A percentile compares a stretch with the other conserved stretches of the same genome.
Conservation (phyloP, 2,888 invertebrate genomes). For the Drosophila meridionalis region DNA sequence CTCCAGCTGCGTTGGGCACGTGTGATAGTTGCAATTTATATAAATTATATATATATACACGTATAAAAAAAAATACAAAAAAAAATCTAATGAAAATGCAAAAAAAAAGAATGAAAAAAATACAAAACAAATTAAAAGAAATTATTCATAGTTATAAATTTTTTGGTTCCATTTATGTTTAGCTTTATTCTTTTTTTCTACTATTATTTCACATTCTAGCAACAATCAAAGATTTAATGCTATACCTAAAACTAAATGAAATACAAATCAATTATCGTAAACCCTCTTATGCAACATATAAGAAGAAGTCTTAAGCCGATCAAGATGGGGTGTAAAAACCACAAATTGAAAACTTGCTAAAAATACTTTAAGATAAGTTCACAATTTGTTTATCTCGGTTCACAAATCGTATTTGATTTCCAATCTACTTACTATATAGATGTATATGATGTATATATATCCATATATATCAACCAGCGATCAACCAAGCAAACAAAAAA, state of each 20-base stretch:
- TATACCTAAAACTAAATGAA: constrained; percentile 66
- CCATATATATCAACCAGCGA: constrained; percentile 46
- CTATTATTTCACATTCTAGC: constrained; percentile 56
- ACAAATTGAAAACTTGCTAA: constrained; percentile 47
- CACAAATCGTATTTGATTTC: constrained; percentile 46
- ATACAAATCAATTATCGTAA: constrained; percentile 48
- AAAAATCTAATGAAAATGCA: constrained; percentile 42
- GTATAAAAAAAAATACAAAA: constrained; percentile 39
- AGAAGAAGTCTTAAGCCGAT: constrained; percentile 42
- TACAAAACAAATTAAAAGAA: constrained; percentile 46
- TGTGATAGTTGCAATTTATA: constrained; percentile 81
- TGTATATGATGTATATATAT: constrained; percentile 5
- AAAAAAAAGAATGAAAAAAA: constrained; percentile 47
- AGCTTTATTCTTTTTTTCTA: constrained; percentile 32
- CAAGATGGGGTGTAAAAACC: constrained; percentile 41
- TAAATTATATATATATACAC: constrained; percentile 66
- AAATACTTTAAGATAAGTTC: constrained; percentile 48
- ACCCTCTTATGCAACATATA: constrained; percentile 33
- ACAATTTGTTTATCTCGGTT: constrained; percentile 57
- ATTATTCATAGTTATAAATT: constrained; percentile 58
- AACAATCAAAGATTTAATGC: constrained; percentile 79
- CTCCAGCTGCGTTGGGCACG: constrained; percentile 67
- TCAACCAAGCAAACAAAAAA: constrained; percentile 48
- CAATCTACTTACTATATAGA: constrained; percentile 30
- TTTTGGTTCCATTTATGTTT: constrained; percentile 58